phyloP scores from a whole-genome alignment of 2,888 invertebrate genomes.

The Syrista parreyssii region DNA sequence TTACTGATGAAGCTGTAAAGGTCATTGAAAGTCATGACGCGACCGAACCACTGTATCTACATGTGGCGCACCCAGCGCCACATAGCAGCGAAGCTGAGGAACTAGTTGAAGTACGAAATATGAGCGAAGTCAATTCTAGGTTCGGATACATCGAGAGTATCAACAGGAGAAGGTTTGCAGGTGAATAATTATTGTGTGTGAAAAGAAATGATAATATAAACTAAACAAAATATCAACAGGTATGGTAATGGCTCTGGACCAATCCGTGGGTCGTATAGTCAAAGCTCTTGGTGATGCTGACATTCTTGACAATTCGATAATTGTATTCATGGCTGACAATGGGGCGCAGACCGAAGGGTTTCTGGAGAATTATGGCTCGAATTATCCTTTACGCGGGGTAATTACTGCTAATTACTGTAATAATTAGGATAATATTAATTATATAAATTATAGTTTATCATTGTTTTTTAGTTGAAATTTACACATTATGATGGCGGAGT shows the following conservation, averaged over 20 bases:
- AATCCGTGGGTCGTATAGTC: conserved; percentile 71
- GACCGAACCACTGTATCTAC: conserved; percentile 78
- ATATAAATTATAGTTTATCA: conserved; percentile 9
- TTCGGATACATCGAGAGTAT: conserved; percentile 78
- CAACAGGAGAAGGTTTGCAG: conserved; percentile 78
- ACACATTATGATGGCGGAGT: conserved; percentile 89
- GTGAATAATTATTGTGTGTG: conserved; percentile 64
- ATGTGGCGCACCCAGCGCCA: conserved; percentile 82
- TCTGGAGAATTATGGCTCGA: conserved; percentile 69
- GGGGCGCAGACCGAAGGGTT: conserved; percentile 68
- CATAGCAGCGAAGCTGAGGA: conserved; percentile 80
- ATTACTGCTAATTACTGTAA: conserved; percentile 26
- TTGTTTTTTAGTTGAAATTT: conserved; percentile 73
- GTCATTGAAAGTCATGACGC: conserved; percentile 72
- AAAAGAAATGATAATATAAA: background rate
- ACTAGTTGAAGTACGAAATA: conserved; percentile 76
- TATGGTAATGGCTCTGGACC: conserved; percentile 73
- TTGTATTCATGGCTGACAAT: conserved; percentile 74
- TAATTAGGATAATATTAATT: background rate
- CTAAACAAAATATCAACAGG: background rate
- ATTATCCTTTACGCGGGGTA: conserved; percentile 72
- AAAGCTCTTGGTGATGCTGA: conserved; percentile 65
- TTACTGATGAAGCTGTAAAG: conserved; percentile 74
- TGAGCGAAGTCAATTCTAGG: conserved; percentile 72
- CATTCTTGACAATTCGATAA: conserved; percentile 71